phyloP scores from a whole-genome alignment of 1,140 invertebrate genomes.

The Cydia strobilella region DNA sequence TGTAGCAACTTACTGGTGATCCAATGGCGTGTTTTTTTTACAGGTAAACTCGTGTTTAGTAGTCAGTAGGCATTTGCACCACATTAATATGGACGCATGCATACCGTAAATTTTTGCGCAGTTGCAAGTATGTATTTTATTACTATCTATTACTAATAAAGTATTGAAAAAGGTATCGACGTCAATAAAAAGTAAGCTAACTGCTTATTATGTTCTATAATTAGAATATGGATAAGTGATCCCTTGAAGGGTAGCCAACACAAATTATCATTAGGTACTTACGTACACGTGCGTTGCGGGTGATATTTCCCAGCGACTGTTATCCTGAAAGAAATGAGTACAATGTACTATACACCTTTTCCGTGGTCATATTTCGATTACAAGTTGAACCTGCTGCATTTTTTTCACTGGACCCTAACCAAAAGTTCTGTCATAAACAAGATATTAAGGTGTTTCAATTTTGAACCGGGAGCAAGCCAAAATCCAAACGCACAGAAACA shows the following conservation, averaged over 20 bases:
- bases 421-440: slow-evolving; percentile 23
- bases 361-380: neutral
- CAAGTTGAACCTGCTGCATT: slow-evolving; percentile 6
- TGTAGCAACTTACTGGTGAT: neutral
- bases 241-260: neutral
- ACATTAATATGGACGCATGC: slow-evolving; percentile 25
- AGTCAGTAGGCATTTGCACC: slow-evolving; percentile 16
- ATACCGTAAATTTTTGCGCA: slow-evolving; percentile 30
- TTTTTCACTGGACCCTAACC: neutral
- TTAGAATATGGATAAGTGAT: slow-evolving; percentile 4
- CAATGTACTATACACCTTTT: neutral
- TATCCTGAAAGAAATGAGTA: neutral
- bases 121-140: slow-evolving; percentile 20
- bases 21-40: neutral
- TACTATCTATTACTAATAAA: slow-evolving; percentile 32
- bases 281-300: neutral
- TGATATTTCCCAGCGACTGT: neutral
- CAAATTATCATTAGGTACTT: neutral
- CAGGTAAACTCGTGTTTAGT: neutral
- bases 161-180: slow-evolving; percentile 15
- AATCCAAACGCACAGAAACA: slow-evolving; percentile 45
- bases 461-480: slow-evolving; percentile 33
- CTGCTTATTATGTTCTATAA: slow-evolving; percentile 22
- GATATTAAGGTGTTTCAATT: slow-evolving; percentile 25
- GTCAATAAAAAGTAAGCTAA: slow-evolving; percentile 14